phyloP scores from a whole-genome alignment of 2,113 vertebrate species.

The Otis tarda region DNA sequence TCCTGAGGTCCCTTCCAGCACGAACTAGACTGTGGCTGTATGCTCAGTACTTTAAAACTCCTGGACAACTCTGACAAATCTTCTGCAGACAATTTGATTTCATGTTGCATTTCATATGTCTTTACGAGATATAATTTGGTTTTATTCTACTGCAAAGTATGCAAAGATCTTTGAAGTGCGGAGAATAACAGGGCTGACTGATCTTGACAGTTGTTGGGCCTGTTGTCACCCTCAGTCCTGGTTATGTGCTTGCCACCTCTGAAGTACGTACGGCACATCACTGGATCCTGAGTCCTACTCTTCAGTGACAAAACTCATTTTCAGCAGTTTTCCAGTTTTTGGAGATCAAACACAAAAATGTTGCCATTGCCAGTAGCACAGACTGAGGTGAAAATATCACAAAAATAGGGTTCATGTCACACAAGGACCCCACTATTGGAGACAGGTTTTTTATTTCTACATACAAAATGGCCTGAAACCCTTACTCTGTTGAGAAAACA shows the following conservation, averaged over 20 bases:
- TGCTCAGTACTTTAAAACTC: not conserved
- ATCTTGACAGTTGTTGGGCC: not conserved
- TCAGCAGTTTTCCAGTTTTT: not conserved
- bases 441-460: not conserved
- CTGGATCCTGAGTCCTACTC: not conserved
- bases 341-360: not conserved
- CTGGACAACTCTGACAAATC: rapidly evolving
- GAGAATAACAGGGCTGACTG: not conserved
- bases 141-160: not conserved
- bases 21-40: not conserved
- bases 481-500: not conserved
- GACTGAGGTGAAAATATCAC: not conserved
- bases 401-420: not conserved
- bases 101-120: not conserved
- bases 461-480: not conserved
- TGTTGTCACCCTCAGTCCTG: not conserved
- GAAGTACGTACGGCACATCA: not conserved
- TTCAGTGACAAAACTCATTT: not conserved
- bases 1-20: not conserved
- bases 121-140: not conserved
- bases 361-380: not conserved
- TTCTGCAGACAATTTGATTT: not conserved
- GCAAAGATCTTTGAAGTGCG: not conserved
- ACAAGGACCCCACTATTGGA: not conserved
- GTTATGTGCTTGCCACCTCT: not conserved